Evolutionary conservation across 2,113 vertebrate species (phyloP).

Genomic region (Regulus satrapa): DNA sequence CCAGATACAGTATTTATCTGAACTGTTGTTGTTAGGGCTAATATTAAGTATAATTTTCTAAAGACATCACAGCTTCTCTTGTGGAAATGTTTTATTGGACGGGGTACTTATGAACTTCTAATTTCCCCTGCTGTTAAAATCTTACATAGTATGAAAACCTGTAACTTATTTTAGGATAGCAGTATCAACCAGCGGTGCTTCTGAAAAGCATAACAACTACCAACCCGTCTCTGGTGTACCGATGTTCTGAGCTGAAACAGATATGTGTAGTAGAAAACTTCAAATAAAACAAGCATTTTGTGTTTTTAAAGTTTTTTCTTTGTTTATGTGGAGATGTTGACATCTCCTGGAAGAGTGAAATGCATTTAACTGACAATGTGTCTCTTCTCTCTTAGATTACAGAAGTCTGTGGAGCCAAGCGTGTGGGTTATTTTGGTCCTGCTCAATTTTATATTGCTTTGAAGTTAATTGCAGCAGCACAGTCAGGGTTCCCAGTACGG

Average conservation of each 20-base stretch:
- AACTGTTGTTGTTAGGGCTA: background rate
- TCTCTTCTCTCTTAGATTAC: conserved; percentile 80
- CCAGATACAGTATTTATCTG: background rate
- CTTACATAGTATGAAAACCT: background rate
- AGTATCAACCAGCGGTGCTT: background rate
- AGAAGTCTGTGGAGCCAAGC: conserved; percentile 89
- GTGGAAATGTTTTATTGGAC: background rate
- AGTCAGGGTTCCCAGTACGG: conserved; percentile 86
- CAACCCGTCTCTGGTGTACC: background rate
- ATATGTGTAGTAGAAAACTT: background rate
- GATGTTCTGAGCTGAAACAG: background rate
- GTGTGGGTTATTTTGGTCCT: conserved; percentile 87
- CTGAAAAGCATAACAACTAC: background rate
- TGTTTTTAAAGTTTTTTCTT: background rate
- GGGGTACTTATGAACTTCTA: background rate
- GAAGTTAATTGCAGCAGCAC: conserved; percentile 90
- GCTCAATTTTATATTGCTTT: conserved; percentile 90
- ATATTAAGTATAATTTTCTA: background rate
- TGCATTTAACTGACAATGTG: background rate
- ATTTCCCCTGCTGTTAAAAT: background rate
- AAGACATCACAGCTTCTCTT: background rate
- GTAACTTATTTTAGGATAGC: background rate
- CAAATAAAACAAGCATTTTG: background rate
- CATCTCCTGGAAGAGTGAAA: background rate
- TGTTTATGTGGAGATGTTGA: background rate